phyloP scores from a whole-genome alignment of 2,113 vertebrate genomes.

The Leptodactylus fuscus region DNA sequence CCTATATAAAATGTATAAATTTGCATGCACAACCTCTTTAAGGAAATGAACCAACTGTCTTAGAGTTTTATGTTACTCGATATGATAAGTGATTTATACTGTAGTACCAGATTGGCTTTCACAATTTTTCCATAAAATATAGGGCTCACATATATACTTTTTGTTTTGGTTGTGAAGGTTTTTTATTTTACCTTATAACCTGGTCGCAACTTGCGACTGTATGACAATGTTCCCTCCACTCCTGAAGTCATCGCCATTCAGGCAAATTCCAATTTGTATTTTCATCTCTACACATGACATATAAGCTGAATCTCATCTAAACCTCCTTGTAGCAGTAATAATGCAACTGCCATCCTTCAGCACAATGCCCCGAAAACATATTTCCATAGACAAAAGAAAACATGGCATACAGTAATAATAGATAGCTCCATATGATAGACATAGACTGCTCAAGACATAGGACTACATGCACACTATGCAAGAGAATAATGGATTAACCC shows the following conservation, averaged over 20 bases:
- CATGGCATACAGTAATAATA: background rate
- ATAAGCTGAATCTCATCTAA: conserved; percentile 29
- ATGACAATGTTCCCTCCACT: background rate
- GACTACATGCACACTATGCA: background rate
- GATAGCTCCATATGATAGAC: conserved; percentile 14
- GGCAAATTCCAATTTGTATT: conserved; percentile 31
- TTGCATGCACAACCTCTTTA: too few species aligned
- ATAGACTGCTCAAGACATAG: background rate
- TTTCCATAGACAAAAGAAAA: conserved; percentile 1
- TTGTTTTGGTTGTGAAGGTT: too few species aligned
- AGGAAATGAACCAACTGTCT: too few species aligned
- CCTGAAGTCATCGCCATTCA: background rate
- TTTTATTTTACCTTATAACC: background rate
- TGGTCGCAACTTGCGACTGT: background rate
- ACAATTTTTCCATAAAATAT: background rate
- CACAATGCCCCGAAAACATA: conserved; percentile 19
- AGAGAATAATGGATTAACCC: background rate
- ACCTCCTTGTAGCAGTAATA: background rate
- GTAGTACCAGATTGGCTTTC: background rate
- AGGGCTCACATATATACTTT: background rate
- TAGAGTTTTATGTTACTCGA: too few species aligned
- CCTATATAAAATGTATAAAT: too few species aligned
- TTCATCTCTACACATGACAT: conserved; percentile 8
- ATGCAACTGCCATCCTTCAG: conserved; percentile 2
- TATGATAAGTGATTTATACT: background rate